Evolutionary conservation across 2,797 vertebrate species (phyloP).

Genomic region (Chelidonichthys spinosus): DNA sequence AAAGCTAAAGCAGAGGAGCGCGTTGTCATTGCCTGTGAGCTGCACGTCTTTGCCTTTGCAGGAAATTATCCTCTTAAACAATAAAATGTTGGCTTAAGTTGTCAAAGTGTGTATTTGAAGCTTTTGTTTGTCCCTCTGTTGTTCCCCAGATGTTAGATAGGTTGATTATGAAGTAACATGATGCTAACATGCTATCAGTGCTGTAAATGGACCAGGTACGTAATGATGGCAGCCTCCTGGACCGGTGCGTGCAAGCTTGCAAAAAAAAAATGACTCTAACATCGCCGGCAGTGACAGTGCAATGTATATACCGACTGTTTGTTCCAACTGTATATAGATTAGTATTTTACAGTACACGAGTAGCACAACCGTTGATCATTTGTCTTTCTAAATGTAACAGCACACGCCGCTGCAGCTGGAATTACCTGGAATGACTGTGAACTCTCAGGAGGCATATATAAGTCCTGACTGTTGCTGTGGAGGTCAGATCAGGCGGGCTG

Average conservation of each 20-base stretch:
- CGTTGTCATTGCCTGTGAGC: conserved; percentile 15
- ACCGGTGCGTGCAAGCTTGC: too few species aligned
- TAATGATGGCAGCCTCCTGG: conserved; percentile 13
- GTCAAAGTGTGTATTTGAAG: conserved; percentile 14
- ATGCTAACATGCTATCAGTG: conserved; percentile 16
- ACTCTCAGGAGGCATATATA: not conserved
- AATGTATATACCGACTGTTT: too few species aligned
- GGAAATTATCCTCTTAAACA: conserved; percentile 16
- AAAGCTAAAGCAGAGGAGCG: not conserved
- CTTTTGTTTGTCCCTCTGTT: conserved; percentile 24
- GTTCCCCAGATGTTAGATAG: conserved; percentile 26
- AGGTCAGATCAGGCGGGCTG: too few species aligned
- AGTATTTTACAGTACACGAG: conserved; percentile 1
- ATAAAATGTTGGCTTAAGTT: not conserved
- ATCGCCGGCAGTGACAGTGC: too few species aligned
- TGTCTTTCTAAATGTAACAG: not conserved
- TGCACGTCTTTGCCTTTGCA: not conserved
- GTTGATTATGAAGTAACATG: conserved; percentile 24
- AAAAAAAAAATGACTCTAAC: too few species aligned
- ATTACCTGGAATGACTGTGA: not conserved
- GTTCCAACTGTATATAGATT: not conserved
- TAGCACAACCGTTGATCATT: not conserved
- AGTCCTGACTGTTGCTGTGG: not conserved
- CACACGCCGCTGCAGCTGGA: not conserved
- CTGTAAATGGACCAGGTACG: conserved; percentile 52